These are phyloP conservation scores for Orthosia gracilis DNA, from an alignment of 2,888 invertebrate genomes.

Conservation along the genomic window DNA sequence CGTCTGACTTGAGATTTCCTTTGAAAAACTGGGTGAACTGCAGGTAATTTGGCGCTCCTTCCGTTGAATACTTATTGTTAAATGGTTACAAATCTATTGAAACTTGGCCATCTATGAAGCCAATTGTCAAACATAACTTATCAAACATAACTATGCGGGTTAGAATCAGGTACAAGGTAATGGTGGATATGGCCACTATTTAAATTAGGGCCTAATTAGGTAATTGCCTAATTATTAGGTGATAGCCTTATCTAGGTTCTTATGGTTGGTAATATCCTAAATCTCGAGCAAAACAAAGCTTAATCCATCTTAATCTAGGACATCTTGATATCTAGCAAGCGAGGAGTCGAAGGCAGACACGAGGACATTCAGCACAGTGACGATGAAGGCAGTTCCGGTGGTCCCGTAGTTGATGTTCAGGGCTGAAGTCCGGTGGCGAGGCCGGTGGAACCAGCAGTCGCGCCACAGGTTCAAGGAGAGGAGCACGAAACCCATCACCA, in stretches of 20 bases:
- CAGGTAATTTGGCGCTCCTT: conserved; percentile 31
- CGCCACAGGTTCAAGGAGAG: conserved; percentile 94
- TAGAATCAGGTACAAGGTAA: neutral
- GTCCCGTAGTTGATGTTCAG: conserved; percentile 93
- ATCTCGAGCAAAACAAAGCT: neutral
- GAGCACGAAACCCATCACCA: conserved; percentile 94
- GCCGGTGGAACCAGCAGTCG: conserved; percentile 94
- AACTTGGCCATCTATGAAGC: neutral
- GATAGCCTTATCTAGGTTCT: no score
- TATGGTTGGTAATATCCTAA: no score
- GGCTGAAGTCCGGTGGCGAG: conserved; percentile 93
- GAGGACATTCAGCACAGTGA: conserved; percentile 94
- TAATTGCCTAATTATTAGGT: neutral
- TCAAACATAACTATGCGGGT: conserved; percentile 24
- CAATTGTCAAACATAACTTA: neutral
- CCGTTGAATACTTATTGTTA: conserved; percentile 31
- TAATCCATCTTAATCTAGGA: conserved; percentile 69
- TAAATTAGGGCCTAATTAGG: neutral
- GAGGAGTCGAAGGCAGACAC: conserved; percentile 96
- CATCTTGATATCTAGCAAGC: conserved; percentile 88
- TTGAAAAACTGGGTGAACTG: conserved; percentile 26
- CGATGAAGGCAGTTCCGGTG: conserved; percentile 93
- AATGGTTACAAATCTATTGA: neutral
- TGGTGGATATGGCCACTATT: neutral
- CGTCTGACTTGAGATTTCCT: conserved; percentile 24